phyloP scores from a whole-genome alignment of 2,113 vertebrate genomes.

The Sinocyclocheilus grahami region DNA sequence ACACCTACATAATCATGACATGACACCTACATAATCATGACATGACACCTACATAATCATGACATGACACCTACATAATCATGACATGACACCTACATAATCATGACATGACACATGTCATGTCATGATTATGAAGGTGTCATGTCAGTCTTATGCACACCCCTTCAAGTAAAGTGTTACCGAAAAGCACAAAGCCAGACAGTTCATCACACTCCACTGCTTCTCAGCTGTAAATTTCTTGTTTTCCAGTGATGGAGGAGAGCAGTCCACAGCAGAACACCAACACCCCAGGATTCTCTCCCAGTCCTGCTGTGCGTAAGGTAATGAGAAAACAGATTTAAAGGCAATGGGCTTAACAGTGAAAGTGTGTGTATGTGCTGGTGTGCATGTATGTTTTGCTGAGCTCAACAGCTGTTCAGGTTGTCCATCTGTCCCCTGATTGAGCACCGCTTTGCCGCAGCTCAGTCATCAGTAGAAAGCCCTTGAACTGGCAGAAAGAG shows the following conservation, averaged over 20 bases:
- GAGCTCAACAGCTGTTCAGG: conserved; percentile 9
- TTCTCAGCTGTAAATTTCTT: neutral
- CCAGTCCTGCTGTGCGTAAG: conserved; percentile 18
- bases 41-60: no score
- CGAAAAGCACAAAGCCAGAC: neutral
- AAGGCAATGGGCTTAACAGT: neutral
- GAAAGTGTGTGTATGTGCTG: neutral
- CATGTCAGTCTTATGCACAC: no score
- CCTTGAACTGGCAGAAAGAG: conserved; percentile 31
- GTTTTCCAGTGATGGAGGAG: conserved; percentile 39
- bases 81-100: no score
- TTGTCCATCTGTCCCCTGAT: conserved; percentile 5
- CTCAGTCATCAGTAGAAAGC: conserved; percentile 37
- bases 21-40: no score
- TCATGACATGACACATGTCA: no score
- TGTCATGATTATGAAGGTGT: no score
- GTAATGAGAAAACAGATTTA: conserved; percentile 39
- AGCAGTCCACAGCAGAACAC: neutral
- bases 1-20: no score
- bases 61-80: no score
- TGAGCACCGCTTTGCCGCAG: conserved; percentile 2
- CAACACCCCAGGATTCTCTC: neutral
- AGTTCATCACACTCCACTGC: neutral
- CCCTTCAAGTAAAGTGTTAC: no score
- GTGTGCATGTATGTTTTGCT: conserved; percentile 24